These are phyloP conservation scores for Epizoanthus fatuus DNA, from an alignment of 92 coral and sea anemone species.

Conservation along the genomic window DNA sequence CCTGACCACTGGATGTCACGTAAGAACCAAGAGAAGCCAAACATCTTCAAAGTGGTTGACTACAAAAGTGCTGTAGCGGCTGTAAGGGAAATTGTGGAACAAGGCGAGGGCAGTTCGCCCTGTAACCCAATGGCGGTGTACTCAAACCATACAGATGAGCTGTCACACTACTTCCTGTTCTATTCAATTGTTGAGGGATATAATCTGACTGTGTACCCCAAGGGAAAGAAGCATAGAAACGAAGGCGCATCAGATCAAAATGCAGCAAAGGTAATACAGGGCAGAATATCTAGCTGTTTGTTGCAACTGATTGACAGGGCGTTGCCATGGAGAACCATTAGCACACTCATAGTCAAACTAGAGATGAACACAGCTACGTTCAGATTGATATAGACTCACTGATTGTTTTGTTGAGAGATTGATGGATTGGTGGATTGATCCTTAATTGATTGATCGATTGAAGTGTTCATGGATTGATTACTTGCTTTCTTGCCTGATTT, in stretches of 20 bases:
- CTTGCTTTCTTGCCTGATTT: too few species aligned
- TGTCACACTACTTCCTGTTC: slow-evolving; percentile 84
- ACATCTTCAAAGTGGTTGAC: slow-evolving; percentile 58
- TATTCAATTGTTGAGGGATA: slow-evolving; percentile 73
- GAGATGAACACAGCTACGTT: too few species aligned
- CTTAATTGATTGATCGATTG: too few species aligned
- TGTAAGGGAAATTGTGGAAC: slow-evolving; percentile 65
- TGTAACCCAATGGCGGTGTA: slow-evolving; percentile 81
- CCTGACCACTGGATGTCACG: slow-evolving; percentile 35
- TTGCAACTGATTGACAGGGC: too few species aligned
- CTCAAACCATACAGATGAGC: slow-evolving; percentile 47
- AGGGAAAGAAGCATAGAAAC: slow-evolving; percentile 6
- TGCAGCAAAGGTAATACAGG: neutral
- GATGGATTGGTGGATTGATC: too few species aligned
- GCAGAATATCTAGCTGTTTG: too few species aligned
- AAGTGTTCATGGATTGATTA: too few species aligned
- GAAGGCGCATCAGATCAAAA: neutral
- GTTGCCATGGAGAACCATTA: too few species aligned
- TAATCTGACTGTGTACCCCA: slow-evolving; percentile 43
- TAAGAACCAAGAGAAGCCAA: slow-evolving; percentile 46
- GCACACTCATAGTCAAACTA: too few species aligned
- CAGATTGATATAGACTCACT: too few species aligned
- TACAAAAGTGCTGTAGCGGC: slow-evolving; percentile 77
- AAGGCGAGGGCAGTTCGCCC: slow-evolving; percentile 87
- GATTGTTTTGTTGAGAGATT: too few species aligned